Evolutionary conservation across 2,888 invertebrate genomes (phyloP), one percentile per base, ranked within the genome.

Genomic region (Eudasyphora cyanicolor): DNA sequence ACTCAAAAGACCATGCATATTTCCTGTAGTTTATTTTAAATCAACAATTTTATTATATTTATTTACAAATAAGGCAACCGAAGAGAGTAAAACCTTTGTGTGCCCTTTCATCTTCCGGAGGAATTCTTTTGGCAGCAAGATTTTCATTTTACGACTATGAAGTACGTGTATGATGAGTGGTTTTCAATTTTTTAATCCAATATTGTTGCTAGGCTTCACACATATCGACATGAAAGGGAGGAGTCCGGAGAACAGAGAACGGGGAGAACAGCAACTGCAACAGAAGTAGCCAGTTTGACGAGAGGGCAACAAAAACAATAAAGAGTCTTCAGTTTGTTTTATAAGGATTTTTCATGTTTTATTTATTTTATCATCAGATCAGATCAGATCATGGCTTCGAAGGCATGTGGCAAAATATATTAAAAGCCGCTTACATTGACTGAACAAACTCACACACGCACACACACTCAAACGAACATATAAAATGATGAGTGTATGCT

Each of bases 381-480:
- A 45, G 10, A 29, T 29, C 29, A n/a, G 3, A 42, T 78, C 67
- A 81, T 81, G 76, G 73, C 76, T 79, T 73, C 70, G 57, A 84
- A 78, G 75, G 78, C 81, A 81, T 81, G 75, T 84, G 74, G 78
- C 81, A 81, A 81, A 79, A 81, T 84, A 84, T 84, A 84, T 84
- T 84, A 84, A 84, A 84, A 81, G 71, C 84, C 81, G 81, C 76
- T 84, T 80, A 78, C 77, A 82, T 57, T 57, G 57, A 57, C 42
- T 38, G 24, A 29, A n/a, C 5, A 14, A 21, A 35, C 38, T 24
- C 42, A 42, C 38, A 42, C 12, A 64, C 19, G 2, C 29, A 29
- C 42, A 67, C 38, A 42, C 21, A 67, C 67, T 21, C 42, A 67
- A 42, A 12, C 21, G 21, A 8, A 38, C 27, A 32, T n/a, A 49